Base-by-base conservation (phyloP, 2,113 vertebrate genomes). In the Chrysemys picta region DNA sequence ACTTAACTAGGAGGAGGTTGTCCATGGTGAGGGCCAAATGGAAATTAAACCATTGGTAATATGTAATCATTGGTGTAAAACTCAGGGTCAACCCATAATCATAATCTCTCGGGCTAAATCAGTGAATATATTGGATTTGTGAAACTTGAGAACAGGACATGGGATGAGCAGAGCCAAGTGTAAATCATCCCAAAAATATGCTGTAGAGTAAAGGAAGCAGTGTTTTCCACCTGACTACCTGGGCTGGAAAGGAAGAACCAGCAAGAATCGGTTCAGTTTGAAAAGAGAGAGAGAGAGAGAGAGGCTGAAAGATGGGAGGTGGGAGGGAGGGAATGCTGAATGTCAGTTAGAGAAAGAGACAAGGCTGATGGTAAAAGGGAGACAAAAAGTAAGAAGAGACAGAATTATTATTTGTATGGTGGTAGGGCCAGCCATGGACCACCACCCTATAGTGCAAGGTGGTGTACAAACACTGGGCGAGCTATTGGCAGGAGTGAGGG, bases 1-100 rank as follows among this genome's bases (percentile, higher is more conserved):
- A 50, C n/a, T 79, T 78, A 87, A 6, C 54, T 54, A 50, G 81
- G 76, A 49, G 72, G 80, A 85, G 24, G 19, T 38, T 24, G 38
- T 25, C 22, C 8, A 2, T 38, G 17, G 65, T 72, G 72, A 80
- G 59, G 24, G 17, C 59, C 54, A 79, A 62, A 42, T 10, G 5
- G 45, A 80, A 38, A 38, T 5, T 54, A 82, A 88, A 31, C 12
- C 35, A 10, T 19, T 42, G 52, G 6, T 21, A 82, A 81, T 57
- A 69, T 84, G 29, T 4, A 53, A 25, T 24, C 0, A 0, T 5
- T 80, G n/a, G 35, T 59, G 62, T n/a, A 69, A 19, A 69, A 35
- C 35, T 69, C 35, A n/a, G 35, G 16, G 31, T n/a, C 35, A 35
- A 69, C 16, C 31, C 35, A n/a, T n/a, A 69, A 14, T 17, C 17